These are phyloP conservation scores for Ceraclea dissimilis DNA, from an alignment of 2,888 invertebrate species.

Conservation along the genomic window DNA sequence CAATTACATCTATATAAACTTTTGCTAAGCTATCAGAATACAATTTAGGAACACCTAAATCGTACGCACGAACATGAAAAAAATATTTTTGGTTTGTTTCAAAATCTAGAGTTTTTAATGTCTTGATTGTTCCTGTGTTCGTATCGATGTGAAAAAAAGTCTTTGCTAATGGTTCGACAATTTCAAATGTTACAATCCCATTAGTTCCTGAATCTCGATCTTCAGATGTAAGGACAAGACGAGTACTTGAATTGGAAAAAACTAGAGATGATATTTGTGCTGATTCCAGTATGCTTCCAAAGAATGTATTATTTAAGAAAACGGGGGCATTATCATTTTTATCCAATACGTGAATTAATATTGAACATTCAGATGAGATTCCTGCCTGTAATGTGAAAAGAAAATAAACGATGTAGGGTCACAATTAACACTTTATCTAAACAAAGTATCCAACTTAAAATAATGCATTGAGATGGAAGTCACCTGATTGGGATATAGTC, in stretches of 20 bases:
- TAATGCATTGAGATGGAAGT: too few relatives aligned
- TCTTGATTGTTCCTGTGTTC: constrained; percentile 71
- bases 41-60: constrained; percentile 67
- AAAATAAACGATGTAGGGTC: too few relatives aligned
- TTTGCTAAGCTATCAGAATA: constrained; percentile 65
- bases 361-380: constrained; percentile 54
- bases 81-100: constrained; percentile 58
- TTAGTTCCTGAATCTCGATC: constrained; percentile 77
- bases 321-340: constrained; percentile 67
- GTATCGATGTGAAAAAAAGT: constrained; percentile 71
- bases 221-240: constrained; percentile 67
- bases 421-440: too few relatives aligned
- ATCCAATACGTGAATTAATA: constrained; percentile 70
- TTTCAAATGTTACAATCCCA: constrained; percentile 69
- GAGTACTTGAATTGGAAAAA: constrained; percentile 56
- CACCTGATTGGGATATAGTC: too few relatives aligned
- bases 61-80: constrained; percentile 68
- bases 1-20: constrained; percentile 61
- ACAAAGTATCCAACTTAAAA: too few relatives aligned
- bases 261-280: constrained; percentile 64
- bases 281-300: constrained; percentile 61
- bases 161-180: constrained; percentile 63
- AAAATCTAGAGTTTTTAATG: constrained; percentile 62
- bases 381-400: constrained; percentile 44
- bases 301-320: constrained; percentile 55